Evolutionary conservation across 2,888 invertebrate genomes (phyloP), one percentile per base, ranked within the genome.

Genomic region (Meliscaeva auricollis): DNA sequence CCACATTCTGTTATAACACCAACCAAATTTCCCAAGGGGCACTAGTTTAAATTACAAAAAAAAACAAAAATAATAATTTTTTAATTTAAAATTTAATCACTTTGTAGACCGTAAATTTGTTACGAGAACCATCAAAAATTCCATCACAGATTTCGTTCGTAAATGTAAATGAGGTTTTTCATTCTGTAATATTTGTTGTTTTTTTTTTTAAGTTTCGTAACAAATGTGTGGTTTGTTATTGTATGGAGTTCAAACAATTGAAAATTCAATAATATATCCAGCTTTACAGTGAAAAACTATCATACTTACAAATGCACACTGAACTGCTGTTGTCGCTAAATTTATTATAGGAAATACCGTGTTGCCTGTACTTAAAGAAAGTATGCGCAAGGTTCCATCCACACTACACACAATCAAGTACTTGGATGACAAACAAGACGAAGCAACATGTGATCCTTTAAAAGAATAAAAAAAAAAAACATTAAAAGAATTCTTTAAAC

Each of bases 1-100:
- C 92, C 92, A 77, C 91, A 91, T 82, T 92, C 92, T 2, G 92
- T 91, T 17, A 92, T 88, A 7, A 92, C 90, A n/a, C 92, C 92
- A 4, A 91, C 92, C 54, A 91, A 87, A 41, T 89, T 88, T 76
- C 91, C 90, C 58, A 90, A 89, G 5, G 91, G 90, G 83, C 91
- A 92, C 91, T 92, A n/a, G n/a, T n/a, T n/a, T n/a, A n/a, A n/a
- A n/a, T n/a, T n/a, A n/a, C n/a, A n/a, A n/a, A n/a, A n/a, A n/a
- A n/a, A n/a, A n/a, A n/a, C n/a, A n/a, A n/a, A n/a, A n/a, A n/a
- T n/a, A n/a, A n/a, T n/a, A n/a, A n/a, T n/a, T n/a, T n/a, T n/a
- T n/a, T n/a, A n/a, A n/a, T n/a, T n/a, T n/a, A n/a, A n/a, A n/a
- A n/a, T n/a, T n/a, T n/a, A n/a, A n/a, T n/a, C n/a, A n/a, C n/a